A percentile compares a stretch with the other conserved stretches of the same genome.
phyloP scores from a whole-genome alignment of 1,140 invertebrate genomes.

The Macrocentrus cingulum region DNA sequence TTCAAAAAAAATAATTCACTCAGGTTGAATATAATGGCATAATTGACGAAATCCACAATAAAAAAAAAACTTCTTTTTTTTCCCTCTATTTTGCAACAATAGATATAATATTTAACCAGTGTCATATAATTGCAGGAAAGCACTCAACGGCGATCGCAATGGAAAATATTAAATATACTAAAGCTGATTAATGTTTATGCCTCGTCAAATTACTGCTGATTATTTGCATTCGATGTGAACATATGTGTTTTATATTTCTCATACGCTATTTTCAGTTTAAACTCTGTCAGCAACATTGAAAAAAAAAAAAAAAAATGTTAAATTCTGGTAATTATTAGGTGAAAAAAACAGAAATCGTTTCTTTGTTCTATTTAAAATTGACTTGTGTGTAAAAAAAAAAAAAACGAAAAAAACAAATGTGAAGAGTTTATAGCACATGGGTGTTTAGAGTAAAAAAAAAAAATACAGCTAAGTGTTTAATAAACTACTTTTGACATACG shows the following conservation, averaged over 20 bases:
- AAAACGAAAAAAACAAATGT: not conserved
- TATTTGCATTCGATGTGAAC: not conserved
- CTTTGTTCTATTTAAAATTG: not conserved
- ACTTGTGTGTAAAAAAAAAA: not conserved
- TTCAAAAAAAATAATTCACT: too few relatives aligned
- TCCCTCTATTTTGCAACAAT: too few relatives aligned
- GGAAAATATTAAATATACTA: conserved; percentile 18
- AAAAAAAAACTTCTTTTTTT: too few relatives aligned
- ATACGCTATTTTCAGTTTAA: not conserved
- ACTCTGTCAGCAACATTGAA: not conserved
- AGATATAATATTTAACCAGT: conserved; percentile 1
- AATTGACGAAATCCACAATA: too few relatives aligned
- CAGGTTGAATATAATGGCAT: too few relatives aligned
- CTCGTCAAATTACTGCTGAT: not conserved
- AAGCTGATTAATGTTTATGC: not conserved
- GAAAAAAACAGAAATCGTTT: not conserved
- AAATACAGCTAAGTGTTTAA: conserved; percentile 3
- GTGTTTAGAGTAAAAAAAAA: not conserved
- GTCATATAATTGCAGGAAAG: conserved; percentile 18
- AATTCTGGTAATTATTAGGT: too few relatives aligned
- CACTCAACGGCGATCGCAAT: conserved; percentile 28
- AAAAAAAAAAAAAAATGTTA: conserved; percentile 1
- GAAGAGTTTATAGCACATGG: not conserved
- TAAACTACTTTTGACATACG: conserved; percentile 2
- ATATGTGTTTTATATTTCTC: not conserved